Percentiles rank a stretch among this genome's conserved stretches.
Conservation (phyloP, 2,888 invertebrate species). For the Rotaria sp. region DNA sequence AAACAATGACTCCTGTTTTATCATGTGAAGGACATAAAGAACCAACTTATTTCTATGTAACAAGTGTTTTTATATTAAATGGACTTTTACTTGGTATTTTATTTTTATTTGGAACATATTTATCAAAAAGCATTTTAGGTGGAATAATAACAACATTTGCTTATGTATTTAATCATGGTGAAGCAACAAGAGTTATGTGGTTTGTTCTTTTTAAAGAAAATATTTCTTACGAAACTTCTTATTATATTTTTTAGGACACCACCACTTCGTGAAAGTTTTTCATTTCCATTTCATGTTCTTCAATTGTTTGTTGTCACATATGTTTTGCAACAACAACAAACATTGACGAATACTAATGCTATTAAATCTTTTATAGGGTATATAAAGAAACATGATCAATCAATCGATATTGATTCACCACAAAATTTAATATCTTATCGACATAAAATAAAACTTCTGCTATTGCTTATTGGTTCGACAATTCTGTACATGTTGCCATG, state of each 20-base stretch:
- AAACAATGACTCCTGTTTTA: conserved; percentile 62
- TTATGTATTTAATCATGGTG: conserved; percentile 72
- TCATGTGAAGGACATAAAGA: conserved; percentile 73
- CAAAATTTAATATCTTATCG: conserved; percentile 9
- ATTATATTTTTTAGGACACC: conserved; percentile 64
- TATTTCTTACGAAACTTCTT: not conserved
- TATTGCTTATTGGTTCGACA: conserved; percentile 48
- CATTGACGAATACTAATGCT: not conserved
- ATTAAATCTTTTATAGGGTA: not conserved
- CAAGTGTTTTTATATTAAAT: conserved; percentile 68
- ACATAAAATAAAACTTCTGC: conserved; percentile 44
- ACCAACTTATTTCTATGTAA: conserved; percentile 73
- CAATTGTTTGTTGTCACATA: conserved; percentile 68
- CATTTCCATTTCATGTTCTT: conserved; percentile 69
- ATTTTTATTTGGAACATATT: conserved; percentile 59
- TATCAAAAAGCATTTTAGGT: conserved; percentile 58
- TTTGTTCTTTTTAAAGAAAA: not conserved
- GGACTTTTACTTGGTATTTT: conserved; percentile 64
- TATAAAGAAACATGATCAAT: not conserved
- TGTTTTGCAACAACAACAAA: conserved; percentile 48
- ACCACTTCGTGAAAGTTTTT: conserved; percentile 75
- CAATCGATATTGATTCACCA: not conserved
- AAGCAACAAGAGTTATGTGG: conserved; percentile 59
- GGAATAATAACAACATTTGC: conserved; percentile 67
- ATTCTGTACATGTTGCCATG: conserved; percentile 57